Evolutionary conservation across 2,888 invertebrate genomes (phyloP), one percentile per base, ranked within the genome.

Genomic region (Oasisia sp.): DNA sequence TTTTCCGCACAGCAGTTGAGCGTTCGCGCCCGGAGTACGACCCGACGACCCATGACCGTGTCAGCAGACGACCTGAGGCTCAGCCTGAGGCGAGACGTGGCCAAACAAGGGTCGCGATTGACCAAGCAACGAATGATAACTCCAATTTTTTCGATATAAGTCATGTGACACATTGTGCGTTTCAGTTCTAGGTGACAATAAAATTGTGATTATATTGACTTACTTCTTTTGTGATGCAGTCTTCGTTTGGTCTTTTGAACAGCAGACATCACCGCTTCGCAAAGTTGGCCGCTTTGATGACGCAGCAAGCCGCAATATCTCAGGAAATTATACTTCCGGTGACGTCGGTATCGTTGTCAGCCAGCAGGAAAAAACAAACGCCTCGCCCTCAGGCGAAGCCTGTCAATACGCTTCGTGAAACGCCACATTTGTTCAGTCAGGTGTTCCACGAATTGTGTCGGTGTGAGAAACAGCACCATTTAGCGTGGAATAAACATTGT

Each of bases 231-330:
- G 74, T 74, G 74, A 27, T 74, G 74, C 74, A 74, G 74, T 74
- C 74, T 74, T 74, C 74, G 74, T 74, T 74, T 74, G 74, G 74
- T 74, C 74, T 74, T 74, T 74, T 74, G 74, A 74, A 74, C 74
- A 74, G 74, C 74, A 74, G 74, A 74, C 74, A 74, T 74, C 74
- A 74, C 74, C 74, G 74, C 74, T 74, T 74, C 74, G 74, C 74
- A 74, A 74, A 74, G 74, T 74, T 74, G 74, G 74, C 74, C 74
- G 27, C 74, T 74, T 74, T 74, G 74, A 74, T 74, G 74, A 27
- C 74, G 74, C 74, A 27, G 14, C 74, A 74, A 74, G 74, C 74
- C 74, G 27, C 74, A 74, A 74, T 27, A 27, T 74, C 50, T 50
- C 50, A 50, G 50, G 50, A 50, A 50, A 50, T 50, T 50, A 50